Evolutionary conservation across 2,888 invertebrate genomes (phyloP).

Genomic region (Cremastinae sp.): DNA sequence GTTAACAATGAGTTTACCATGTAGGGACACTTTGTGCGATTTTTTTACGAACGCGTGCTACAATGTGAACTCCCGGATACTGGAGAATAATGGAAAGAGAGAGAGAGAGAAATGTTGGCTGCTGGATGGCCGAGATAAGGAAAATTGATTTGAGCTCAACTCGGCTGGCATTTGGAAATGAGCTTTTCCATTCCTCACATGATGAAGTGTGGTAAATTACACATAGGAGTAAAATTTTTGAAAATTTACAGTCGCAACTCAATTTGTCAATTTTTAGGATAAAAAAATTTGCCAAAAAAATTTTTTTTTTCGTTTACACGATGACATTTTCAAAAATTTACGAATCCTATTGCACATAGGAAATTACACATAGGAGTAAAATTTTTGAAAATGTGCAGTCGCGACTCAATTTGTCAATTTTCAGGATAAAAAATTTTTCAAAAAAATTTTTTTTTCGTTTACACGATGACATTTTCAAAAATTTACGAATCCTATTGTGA

Average conservation of each 20-base stretch:
- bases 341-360: too few species aligned
- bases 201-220: constrained; percentile 9
- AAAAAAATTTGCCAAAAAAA: too few species aligned
- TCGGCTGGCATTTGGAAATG: constrained; percentile 41
- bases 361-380: neutral
- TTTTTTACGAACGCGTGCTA: constrained; percentile 3
- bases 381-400: neutral
- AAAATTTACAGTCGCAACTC: too few species aligned
- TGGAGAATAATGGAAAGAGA: constrained; percentile 31
- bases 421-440: too few species aligned
- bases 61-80: constrained; percentile 6
- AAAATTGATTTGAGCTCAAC: constrained; percentile 76
- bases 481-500: too few species aligned
- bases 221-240: neutral
- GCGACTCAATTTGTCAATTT: too few species aligned
- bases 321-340: too few species aligned
- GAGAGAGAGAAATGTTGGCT: constrained; percentile 56
- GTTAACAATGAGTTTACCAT: neutral
- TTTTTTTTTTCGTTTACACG: too few species aligned
- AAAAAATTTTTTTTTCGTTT: too few species aligned
- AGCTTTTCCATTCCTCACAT: constrained; percentile 30
- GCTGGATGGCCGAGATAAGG: constrained; percentile 77
- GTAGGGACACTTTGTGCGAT: neutral
- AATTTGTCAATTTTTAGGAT: too few species aligned
- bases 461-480: too few species aligned